A percentile compares a stretch with the other conserved stretches of the same genome.
These are phyloP conservation scores for Polydrusus pterygomalis DNA, from an alignment of 2,888 invertebrate genomes.

Conservation along the genomic window DNA sequence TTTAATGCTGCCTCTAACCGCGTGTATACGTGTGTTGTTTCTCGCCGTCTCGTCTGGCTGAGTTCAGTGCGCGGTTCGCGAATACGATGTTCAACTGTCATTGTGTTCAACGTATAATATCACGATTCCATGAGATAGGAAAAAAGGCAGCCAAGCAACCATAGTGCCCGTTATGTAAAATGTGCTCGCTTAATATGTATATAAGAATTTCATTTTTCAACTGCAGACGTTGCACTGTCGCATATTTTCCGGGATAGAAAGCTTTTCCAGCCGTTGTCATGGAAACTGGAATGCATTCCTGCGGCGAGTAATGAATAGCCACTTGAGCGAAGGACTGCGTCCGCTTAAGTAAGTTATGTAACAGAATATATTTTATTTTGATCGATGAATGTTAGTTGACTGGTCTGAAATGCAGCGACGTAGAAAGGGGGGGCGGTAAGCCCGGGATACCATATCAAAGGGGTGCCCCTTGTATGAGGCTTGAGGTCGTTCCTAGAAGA, in stretches of 20 bases:
- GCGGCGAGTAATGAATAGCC: neutral
- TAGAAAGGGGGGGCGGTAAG: too few relatives aligned
- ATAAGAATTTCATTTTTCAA: neutral
- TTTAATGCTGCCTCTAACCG: slow-evolving; percentile 32
- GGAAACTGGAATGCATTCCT: slow-evolving; percentile 8
- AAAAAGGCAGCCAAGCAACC: neutral
- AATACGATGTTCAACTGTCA: neutral
- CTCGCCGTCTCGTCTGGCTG: slow-evolving; percentile 20
- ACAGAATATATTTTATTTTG: neutral
- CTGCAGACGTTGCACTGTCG: neutral
- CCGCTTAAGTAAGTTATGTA: neutral
- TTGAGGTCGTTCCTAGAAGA: too few relatives aligned
- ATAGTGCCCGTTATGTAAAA: slow-evolving; percentile 9
- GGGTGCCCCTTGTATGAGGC: too few relatives aligned
- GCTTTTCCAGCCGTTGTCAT: slow-evolving; percentile 4
- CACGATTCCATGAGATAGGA: neutral
- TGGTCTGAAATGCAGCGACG: too few relatives aligned
- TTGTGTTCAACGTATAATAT: neutral
- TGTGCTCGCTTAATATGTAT: neutral
- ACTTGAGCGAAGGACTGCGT: neutral
- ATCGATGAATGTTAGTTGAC: too few relatives aligned
- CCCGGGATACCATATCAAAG: too few relatives aligned
- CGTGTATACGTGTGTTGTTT: slow-evolving; percentile 37
- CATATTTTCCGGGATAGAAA: neutral
- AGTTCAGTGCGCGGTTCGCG: slow-evolving; percentile 34